Conservation (phyloP, 2,888 invertebrate species). For the Agrotis exclamationis region DNA sequence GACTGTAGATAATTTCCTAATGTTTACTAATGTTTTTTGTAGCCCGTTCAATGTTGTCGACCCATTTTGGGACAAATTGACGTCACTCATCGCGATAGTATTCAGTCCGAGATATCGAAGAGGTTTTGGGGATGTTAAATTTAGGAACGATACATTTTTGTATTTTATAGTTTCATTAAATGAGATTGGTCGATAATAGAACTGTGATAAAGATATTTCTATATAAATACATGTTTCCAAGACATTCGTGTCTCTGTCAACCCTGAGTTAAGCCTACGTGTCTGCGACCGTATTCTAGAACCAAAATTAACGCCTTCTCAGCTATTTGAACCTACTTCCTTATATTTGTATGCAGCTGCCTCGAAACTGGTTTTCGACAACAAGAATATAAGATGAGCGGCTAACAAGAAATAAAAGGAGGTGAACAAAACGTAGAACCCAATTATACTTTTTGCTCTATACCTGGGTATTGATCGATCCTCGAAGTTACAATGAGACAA, state of each 20-base stretch:
- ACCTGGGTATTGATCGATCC: conserved; percentile 21
- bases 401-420: conserved; percentile 48
- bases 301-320: conserved; percentile 52
- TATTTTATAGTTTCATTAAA: not conserved
- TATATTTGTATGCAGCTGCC: conserved; percentile 57
- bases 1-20: conserved; percentile 40
- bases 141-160: not conserved
- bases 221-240: not conserved
- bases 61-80: not conserved
- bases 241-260: conserved; percentile 38
- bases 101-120: no score
- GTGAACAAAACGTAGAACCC: conserved; percentile 38
- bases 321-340: conserved; percentile 58
- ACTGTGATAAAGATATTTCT: not conserved
- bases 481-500: conserved; percentile 24
- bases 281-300: conserved; percentile 50
- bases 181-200: not conserved
- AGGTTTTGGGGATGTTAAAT: not conserved
- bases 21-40: conserved; percentile 19
- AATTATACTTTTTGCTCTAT: conserved; percentile 56
- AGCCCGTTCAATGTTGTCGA: not conserved
- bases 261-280: conserved; percentile 49
- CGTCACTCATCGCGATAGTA: no score
- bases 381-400: conserved; percentile 55
- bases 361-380: conserved; percentile 54